Evolutionary conservation across 2,888 invertebrate genomes (phyloP).

Genomic region (Phanerotoma sp.): DNA sequence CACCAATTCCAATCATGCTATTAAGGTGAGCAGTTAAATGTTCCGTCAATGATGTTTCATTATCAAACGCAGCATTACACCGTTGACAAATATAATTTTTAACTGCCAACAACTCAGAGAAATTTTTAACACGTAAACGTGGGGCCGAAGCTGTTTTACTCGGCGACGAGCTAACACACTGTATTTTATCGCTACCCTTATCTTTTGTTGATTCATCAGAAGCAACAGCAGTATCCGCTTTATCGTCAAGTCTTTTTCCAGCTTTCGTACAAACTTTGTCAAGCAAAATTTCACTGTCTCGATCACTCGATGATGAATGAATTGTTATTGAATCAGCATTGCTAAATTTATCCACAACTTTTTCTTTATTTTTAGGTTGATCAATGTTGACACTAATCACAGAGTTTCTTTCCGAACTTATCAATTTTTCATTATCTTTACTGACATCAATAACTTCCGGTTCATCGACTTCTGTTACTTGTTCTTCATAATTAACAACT

Average conservation of each 20-base stretch:
- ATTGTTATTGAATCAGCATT: not conserved
- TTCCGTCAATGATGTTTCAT: slow-evolving; percentile 24
- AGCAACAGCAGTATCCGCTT: not conserved
- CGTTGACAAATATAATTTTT: slow-evolving; percentile 31
- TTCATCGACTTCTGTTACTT: no score
- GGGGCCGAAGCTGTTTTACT: slow-evolving; percentile 4
- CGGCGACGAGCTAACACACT: not conserved
- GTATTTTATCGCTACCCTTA: not conserved
- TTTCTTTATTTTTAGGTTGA: not conserved
- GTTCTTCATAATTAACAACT: no score
- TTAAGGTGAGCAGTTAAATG: slow-evolving; percentile 26
- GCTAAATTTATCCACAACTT: not conserved
- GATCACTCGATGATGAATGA: not conserved
- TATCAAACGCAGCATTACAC: slow-evolving; percentile 36
- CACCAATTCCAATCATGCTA: not conserved
- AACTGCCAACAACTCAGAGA: slow-evolving; percentile 31
- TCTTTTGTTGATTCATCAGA: not conserved
- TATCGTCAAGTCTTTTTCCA: not conserved
- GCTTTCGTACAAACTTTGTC: no score
- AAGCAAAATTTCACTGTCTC: no score
- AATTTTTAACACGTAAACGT: slow-evolving; percentile 34
- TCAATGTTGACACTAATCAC: no score
- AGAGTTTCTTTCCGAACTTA: no score
- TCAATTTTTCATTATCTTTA: no score
- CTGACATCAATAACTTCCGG: no score